Conservation (phyloP, 2,888 invertebrate species). For the Harpagoxenus sublaevis region DNA sequence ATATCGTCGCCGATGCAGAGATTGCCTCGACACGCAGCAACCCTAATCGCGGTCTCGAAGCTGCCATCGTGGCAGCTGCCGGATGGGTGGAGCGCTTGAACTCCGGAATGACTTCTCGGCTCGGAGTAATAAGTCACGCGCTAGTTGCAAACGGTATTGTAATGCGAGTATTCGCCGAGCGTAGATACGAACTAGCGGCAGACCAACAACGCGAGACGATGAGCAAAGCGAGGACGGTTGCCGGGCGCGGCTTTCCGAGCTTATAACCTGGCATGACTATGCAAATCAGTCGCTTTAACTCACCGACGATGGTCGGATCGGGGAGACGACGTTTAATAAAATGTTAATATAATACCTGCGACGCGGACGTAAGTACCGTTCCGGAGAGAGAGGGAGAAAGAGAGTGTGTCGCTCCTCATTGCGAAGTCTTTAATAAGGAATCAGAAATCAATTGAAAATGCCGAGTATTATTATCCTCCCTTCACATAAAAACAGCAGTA, state of each 20-base stretch:
- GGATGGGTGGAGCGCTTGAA: slow-evolving; percentile 52
- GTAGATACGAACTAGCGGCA: slow-evolving; percentile 40
- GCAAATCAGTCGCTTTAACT: slow-evolving; percentile 48
- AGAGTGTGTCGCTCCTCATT: background rate
- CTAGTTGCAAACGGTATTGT: slow-evolving; percentile 53
- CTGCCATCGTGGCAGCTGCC: slow-evolving; percentile 37
- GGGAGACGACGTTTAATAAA: slow-evolving; percentile 45
- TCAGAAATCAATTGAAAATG: slow-evolving; percentile 33
- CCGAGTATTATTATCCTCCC: background rate
- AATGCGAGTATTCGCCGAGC: slow-evolving; percentile 43
- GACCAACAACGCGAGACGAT: slow-evolving; percentile 36
- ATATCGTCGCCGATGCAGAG: slow-evolving; percentile 26
- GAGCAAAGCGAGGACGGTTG: slow-evolving; percentile 42
- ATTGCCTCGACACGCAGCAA: slow-evolving; percentile 32
- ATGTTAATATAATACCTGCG: slow-evolving; percentile 47
- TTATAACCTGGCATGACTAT: slow-evolving; percentile 52
- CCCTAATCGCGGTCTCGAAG: slow-evolving; percentile 44
- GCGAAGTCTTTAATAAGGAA: slow-evolving; percentile 24
- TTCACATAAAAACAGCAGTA: background rate
- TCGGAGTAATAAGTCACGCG: slow-evolving; percentile 52
- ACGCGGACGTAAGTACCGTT: slow-evolving; percentile 18
- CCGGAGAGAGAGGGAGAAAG: background rate
- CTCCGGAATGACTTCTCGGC: slow-evolving; percentile 48
- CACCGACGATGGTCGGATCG: slow-evolving; percentile 30
- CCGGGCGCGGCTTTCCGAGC: slow-evolving; percentile 47